Evolutionary conservation across 30 jellyfish, hydroid and myxozoan genomes (phyloP).

Genomic region (Chironex yamaguchii): DNA sequence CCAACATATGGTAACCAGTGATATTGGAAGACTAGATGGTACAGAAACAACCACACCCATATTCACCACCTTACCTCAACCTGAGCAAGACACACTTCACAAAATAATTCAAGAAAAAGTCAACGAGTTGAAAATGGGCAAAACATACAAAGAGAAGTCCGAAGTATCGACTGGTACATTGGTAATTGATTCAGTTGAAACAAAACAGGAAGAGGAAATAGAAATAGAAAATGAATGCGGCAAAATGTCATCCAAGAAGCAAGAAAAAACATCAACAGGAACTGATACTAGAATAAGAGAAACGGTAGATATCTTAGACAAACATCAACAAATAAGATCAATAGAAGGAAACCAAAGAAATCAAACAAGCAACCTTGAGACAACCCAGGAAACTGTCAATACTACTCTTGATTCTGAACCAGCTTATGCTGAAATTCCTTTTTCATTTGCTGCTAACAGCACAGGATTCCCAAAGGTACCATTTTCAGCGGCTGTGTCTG

Average conservation of each 20-base stretch:
- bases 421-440: too few species aligned
- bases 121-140: neutral
- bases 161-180: neutral
- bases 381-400: neutral
- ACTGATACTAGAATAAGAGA: neutral
- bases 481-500: neutral
- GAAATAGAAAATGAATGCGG: neutral
- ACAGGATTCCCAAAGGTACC: neutral
- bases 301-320: neutral
- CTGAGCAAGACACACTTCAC: neutral
- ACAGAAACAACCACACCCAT: neutral
- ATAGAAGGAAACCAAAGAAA: too few species aligned
- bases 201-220: too few species aligned
- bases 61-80: neutral
- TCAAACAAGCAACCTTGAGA: neutral
- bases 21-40: neutral
- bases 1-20: neutral
- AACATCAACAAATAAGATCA: too few species aligned
- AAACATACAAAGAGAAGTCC: neutral
- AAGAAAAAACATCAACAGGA: neutral
- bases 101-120: neutral
- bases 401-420: neutral
- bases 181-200: neutral
- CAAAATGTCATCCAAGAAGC: neutral
- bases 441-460: neutral